Evolutionary conservation across 1,140 invertebrate species (phyloP).

Genomic region (Wiebesia pumilae): DNA sequence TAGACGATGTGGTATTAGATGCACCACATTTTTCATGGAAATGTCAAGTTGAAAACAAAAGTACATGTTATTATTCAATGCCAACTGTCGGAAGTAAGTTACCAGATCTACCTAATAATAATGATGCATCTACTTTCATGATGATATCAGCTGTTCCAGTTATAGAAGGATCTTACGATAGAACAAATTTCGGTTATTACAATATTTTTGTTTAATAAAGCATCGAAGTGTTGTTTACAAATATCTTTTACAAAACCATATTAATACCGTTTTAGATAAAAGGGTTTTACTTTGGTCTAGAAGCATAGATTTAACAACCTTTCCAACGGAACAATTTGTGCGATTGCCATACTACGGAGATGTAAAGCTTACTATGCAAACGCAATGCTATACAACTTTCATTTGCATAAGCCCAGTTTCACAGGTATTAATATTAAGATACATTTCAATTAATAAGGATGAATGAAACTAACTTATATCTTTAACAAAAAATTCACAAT

Average conservation of each 20-base stretch:
- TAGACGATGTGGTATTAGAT: constrained; percentile 63
- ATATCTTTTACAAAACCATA: too few relatives aligned
- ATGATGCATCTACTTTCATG: constrained; percentile 54
- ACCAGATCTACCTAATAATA: constrained; percentile 60
- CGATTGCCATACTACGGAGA: constrained; percentile 81
- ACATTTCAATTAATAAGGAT: constrained; percentile 10
- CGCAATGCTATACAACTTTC: constrained; percentile 75
- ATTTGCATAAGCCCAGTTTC: constrained; percentile 80
- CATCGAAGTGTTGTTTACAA: neutral
- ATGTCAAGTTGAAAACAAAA: constrained; percentile 66
- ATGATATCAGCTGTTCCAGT: constrained; percentile 60
- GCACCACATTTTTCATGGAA: constrained; percentile 68
- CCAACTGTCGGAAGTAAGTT: constrained; percentile 66
- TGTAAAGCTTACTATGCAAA: constrained; percentile 81
- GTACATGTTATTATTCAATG: constrained; percentile 65
- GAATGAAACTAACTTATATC: neutral
- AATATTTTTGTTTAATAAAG: neutral
- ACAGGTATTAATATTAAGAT: constrained; percentile 64
- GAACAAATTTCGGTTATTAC: constrained; percentile 3
- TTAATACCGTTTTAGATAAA: constrained; percentile 52
- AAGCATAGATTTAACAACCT: constrained; percentile 62
- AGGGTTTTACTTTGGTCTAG: constrained; percentile 66
- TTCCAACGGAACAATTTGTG: constrained; percentile 79
- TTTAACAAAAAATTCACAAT: neutral
- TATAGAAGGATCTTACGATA: constrained; percentile 38